Base-by-base conservation (phyloP, 2,113 vertebrate species). In the Regulus satrapa region DNA sequence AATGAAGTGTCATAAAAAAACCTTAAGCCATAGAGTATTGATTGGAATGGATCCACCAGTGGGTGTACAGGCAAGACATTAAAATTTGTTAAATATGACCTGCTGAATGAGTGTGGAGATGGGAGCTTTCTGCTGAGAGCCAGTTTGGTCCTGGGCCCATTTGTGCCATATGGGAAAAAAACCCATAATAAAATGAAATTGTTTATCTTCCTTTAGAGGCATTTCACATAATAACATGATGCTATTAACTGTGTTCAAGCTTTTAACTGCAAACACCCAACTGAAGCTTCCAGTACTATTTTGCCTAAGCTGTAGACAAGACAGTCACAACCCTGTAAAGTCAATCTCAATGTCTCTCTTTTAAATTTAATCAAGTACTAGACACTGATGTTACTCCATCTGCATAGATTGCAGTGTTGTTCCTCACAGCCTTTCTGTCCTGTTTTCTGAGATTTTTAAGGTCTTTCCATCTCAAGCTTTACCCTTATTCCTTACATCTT, bases 161-260 rank as follows among this genome's bases (percentile, higher is more conserved):
- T 88, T 85, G 29, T 92, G 82, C 78, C 75, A 76, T 66, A 80
- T 67, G 75, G 82, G 67, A 90, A 88, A 77, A 67, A 88, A 93
- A 92, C 66, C n/a, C 20, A 45, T 66, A 85, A 62, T 56, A 88
- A 89, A 82, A 78, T 78, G 68, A 85, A 92, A 75, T 72, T 64
- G 72, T 86, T 92, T 89, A 9, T 89, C 73, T 93, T 95, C 48
- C 51, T 84, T 45, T 43, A 66, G 59, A 95, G 89, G 62, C 69
- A 59, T 78, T 85, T 67, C 78, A 36, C 36, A n/a, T 87, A 72
- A 45, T 41, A 85, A 64, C 40, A 38, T 16, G 52, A 79, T n/a
- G 28, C 71, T 89, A 32, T 85, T 82, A 82, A 83, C 46, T 32
- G 49, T 23, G 24, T 89, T 93, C 36, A 52, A 28, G 54, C 66